Evolutionary conservation across 2,797 vertebrate species (phyloP), one percentile per base, ranked within the genome.

Genomic region (Dendrocincla fuliginosa): DNA sequence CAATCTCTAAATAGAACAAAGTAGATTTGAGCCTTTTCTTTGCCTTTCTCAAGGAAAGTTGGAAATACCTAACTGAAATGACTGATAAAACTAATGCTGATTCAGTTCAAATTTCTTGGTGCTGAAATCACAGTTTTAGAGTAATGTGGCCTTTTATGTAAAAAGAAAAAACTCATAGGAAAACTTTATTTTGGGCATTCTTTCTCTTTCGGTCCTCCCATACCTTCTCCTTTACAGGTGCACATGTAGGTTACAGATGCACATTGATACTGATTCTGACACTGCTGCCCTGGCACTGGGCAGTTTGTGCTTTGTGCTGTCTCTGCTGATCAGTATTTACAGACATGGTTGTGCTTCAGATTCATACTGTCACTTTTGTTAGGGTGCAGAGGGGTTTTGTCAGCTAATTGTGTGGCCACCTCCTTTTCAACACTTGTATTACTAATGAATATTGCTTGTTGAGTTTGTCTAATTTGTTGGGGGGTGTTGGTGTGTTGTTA

Each of bases 391-490:
- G 42, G 11, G 39, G 0, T 13, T 90, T 46, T 76, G 50, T 28
- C 53, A 56, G n/a, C 32, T 73, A 44, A 5, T 18, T 73, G n/a
- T 74, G 63, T 25, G 74, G 33, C n/a, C 2, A 0, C 12, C 69
- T 87, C 25, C 57, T 69, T 78, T 24, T 22, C 27, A 84, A 10
- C 9, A 2, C 32, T 79, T 79, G 42, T 63, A 74, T 92, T 30
- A 56, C 37, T 57, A 57, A 60, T 50, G 46, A 89, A 41, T 50
- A 81, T 37, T 76, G 47, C 35, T 61, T 84, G 50, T 39, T 84
- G 65, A 89, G 52, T 91, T 90, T 57, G 59, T 64, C 60, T 87
- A 33, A 82, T 93, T 88, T 90, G 47, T 52, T 81, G 50, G 55
- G 64, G 68, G 35, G 16, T n/a, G 52, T 41, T 86, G 70, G 39